Conservation (phyloP, 2,888 invertebrate species). For the Pammene fasciana region DNA sequence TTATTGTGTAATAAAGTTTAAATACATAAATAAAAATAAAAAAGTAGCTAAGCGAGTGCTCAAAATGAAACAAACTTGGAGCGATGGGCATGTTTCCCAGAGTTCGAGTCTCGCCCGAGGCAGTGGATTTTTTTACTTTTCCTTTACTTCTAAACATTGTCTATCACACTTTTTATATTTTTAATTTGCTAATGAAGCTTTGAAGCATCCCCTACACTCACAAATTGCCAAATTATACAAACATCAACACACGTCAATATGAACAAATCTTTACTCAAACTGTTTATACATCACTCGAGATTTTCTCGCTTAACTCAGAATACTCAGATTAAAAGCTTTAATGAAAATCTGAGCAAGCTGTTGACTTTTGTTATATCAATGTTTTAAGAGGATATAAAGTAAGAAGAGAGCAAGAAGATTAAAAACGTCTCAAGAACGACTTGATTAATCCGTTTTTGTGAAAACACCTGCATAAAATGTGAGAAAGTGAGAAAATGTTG, state of each 20-base stretch:
- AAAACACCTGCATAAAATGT: neutral
- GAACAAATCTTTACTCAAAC: neutral
- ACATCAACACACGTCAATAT: neutral
- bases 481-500: too few species aligned
- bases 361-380: neutral
- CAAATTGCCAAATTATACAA: neutral
- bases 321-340: constrained; percentile 1
- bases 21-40: too few species aligned
- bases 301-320: neutral
- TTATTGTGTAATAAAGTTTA: too few species aligned
- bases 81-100: too few species aligned
- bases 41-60: too few species aligned
- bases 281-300: neutral
- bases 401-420: neutral
- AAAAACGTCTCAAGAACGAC: neutral
- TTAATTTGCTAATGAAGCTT: too few species aligned
- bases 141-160: too few species aligned
- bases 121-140: too few species aligned
- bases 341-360: neutral
- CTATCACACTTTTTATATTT: too few species aligned
- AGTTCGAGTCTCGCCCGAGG: too few species aligned
- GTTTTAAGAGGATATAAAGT: neutral
- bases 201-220: too few species aligned
- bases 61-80: too few species aligned
- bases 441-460: neutral